phyloP scores from a whole-genome alignment of 2,797 vertebrate species.

The Chanos chanos region DNA sequence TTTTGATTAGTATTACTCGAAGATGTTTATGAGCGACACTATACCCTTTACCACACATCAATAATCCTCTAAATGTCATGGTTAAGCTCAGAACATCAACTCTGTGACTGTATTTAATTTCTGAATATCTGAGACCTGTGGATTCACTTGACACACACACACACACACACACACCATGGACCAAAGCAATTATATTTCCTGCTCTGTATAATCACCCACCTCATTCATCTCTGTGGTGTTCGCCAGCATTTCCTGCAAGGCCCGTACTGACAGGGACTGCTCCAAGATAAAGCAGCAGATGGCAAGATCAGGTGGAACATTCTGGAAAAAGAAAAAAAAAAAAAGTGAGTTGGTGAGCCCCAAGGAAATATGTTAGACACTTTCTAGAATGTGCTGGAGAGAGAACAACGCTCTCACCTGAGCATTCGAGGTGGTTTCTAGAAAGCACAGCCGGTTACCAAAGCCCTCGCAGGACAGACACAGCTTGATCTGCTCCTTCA shows the following conservation, averaged over 20 bases:
- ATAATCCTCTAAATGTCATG: no score
- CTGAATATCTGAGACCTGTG: no score
- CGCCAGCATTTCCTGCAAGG: slow-evolving; percentile 91
- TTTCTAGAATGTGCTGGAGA: not conserved
- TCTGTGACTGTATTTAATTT: no score
- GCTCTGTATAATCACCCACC: slow-evolving; percentile 40
- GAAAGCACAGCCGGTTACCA: slow-evolving; percentile 87
- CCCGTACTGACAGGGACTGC: slow-evolving; percentile 88
- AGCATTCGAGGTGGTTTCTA: slow-evolving; percentile 89
- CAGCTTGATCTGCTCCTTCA: slow-evolving; percentile 90
- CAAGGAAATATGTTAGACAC: no score
- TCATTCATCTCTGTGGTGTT: slow-evolving; percentile 79
- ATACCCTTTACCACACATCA: no score
- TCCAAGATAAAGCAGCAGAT: slow-evolving; percentile 90
- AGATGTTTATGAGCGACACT: no score
- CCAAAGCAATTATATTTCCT: no score
- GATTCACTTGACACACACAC: no score
- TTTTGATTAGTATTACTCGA: no score
- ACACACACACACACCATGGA: no score
- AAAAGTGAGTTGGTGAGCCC: no score
- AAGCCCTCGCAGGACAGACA: slow-evolving; percentile 91
- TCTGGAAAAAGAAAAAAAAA: slow-evolving; percentile 61
- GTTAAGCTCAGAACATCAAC: no score
- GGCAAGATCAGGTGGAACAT: slow-evolving; percentile 87
- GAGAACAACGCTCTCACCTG: slow-evolving; percentile 66